Base-by-base conservation (phyloP, 2,113 vertebrate genomes). In the Butorides virescens region DNA sequence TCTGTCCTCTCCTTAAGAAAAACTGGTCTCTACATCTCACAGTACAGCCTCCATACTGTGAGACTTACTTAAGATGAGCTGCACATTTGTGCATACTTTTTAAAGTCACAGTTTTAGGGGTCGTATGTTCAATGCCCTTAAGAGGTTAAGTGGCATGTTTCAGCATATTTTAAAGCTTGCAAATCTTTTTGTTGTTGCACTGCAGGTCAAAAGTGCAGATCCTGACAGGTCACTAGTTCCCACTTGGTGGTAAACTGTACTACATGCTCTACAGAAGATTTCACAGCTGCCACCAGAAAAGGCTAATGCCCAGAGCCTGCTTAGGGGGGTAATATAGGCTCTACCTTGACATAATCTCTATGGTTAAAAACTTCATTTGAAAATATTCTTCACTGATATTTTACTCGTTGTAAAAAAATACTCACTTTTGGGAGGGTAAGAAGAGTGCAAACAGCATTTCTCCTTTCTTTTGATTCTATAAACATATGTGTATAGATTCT, bases 131-230 rank as follows among this genome's bases (percentile, higher is more conserved):
- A 78, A 44, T 46, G 49, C 58, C 27, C 80, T 70, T 80, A 67
- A 68, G 80, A 94, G 52, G 44, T 65, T 89, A 92, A 74, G 27
- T 23, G 30, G 37, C 30, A 89, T 87, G 76, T 87, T 92, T 79
- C 80, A 87, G 36, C 13, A 62, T 15, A 56, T 61, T 93, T 74
- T 81, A 82, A 94, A 93, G 36, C 68, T 53, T 93, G 52, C 47
- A 81, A 39, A 78, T 53, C n/a, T 73, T 88, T 95, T 59, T 55
- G 23, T 17, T 88, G 70, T n/a, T 89, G 58, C 46, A 56, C 21
- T 87, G 56, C 27, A 80, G 70, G 88, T 93, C 61, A 91, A 87
- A 96, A 95, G 83, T 87, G 66, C 56, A 93, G 44, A 90, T 76
- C 62, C 80, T 87, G 66, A 91, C 52, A 89, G 61, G 66, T 88